A percentile compares a stretch with the other conserved stretches of the same genome.
These are phyloP conservation scores for Amaurobius ferox DNA, from an alignment of 2,888 invertebrate species.

Conservation along the genomic window DNA sequence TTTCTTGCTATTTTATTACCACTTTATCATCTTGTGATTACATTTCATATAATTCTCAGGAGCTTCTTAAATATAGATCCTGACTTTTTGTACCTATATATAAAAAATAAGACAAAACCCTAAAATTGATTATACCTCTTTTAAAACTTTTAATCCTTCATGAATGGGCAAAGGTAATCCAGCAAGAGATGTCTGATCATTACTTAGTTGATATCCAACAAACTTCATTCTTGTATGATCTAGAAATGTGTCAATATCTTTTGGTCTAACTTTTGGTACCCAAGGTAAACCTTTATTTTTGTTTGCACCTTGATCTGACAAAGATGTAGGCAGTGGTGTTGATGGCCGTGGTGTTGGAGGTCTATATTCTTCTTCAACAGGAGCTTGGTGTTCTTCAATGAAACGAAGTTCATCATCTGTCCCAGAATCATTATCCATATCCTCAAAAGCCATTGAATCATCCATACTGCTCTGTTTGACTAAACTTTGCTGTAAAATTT, in stretches of 20 bases:
- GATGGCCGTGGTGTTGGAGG: slow-evolving; percentile 81
- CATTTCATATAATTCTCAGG: too few relatives aligned
- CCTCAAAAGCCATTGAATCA: slow-evolving; percentile 85
- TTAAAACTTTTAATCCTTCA: slow-evolving; percentile 93
- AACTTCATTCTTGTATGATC: slow-evolving; percentile 95
- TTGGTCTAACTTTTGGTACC: slow-evolving; percentile 96
- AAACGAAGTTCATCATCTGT: slow-evolving; percentile 78
- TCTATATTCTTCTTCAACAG: slow-evolving; percentile 75
- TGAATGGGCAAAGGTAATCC: slow-evolving; percentile 98
- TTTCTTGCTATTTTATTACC: too few relatives aligned
- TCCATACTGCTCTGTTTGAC: slow-evolving; percentile 95
- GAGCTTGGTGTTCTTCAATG: slow-evolving; percentile 77
- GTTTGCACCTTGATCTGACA: slow-evolving; percentile 42
- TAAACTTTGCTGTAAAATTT: slow-evolving; percentile 82
- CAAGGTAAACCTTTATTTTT: slow-evolving; percentile 86
- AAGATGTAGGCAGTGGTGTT: slow-evolving; percentile 77
- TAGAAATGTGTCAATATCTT: slow-evolving; percentile 94
- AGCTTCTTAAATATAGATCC: too few relatives aligned
- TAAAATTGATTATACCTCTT: slow-evolving; percentile 81
- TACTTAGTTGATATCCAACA: slow-evolving; percentile 92
- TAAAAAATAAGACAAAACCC: not conserved
- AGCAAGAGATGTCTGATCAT: slow-evolving; percentile 91
- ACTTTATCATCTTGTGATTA: too few relatives aligned
- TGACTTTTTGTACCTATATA: too few relatives aligned
- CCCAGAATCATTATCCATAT: slow-evolving; percentile 81